Evolutionary conservation across 2,113 vertebrate genomes (phyloP).

Genomic region (Syrmaticus mikado): DNA sequence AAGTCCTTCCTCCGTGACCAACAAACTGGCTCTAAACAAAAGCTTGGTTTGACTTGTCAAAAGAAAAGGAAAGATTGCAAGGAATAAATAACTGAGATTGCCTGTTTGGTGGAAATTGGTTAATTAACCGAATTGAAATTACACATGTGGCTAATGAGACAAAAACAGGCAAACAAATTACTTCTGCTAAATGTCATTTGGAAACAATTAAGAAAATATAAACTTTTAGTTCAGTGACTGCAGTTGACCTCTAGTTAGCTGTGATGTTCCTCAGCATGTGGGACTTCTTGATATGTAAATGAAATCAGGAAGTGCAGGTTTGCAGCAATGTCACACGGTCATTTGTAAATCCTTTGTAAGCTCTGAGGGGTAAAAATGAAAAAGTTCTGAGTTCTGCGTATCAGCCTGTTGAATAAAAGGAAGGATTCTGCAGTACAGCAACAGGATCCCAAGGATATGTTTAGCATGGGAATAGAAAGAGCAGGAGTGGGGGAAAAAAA

Average conservation of each 20-base stretch:
- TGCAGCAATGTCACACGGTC: background rate
- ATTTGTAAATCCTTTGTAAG: background rate
- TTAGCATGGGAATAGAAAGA: background rate
- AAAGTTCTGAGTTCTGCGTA: background rate
- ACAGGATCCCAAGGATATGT: background rate
- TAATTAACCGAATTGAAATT: slow-evolving; percentile 50
- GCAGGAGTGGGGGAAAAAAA: background rate
- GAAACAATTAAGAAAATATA: slow-evolving; percentile 58
- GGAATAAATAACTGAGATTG: background rate
- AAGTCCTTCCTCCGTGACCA: background rate
- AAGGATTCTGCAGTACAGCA: background rate
- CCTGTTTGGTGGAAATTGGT: slow-evolving; percentile 20
- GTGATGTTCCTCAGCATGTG: background rate
- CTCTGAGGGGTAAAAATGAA: background rate
- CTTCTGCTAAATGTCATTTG: slow-evolving; percentile 43
- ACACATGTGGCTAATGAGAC: slow-evolving; percentile 57
- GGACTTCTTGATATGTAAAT: background rate
- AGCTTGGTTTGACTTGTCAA: background rate
- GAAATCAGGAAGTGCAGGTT: background rate
- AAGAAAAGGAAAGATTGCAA: background rate
- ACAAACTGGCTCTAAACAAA: background rate
- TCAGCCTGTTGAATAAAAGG: background rate
- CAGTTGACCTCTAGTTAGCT: slow-evolving; percentile 11
- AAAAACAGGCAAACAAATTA: slow-evolving; percentile 43
- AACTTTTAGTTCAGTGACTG: slow-evolving; percentile 37